Evolutionary conservation across 1,140 invertebrate genomes (phyloP), one percentile per base, ranked within the genome.

Genomic region (Drosophila willistoni): DNA sequence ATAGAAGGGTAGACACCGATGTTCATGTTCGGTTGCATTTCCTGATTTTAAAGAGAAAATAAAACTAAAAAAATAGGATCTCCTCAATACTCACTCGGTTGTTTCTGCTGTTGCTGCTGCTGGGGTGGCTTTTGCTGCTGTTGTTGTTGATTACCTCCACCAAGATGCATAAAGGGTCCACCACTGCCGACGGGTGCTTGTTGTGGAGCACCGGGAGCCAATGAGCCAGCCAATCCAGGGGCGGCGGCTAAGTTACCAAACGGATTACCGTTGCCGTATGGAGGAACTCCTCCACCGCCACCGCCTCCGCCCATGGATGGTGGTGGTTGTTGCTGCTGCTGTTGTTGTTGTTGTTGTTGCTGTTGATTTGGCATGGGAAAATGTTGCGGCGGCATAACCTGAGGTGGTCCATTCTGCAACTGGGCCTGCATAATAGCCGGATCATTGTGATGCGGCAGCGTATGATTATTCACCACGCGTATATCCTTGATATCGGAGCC

Each of bases 401-500:
- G 79, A 78, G 92, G 68, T 93, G 93, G 51, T 87, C 93, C 91
- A 70, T 91, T 91, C 51, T 95, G 96, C 73, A 96, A 94, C 59
- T 96, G 96, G 90, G 96, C 94, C 93, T 98, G 97, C 93, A 99
- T 97, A 93, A 99, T 99, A 55, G 98, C 98, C 63, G 98, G 98
- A 94, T 99, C 98, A 94, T 98, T 95, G 91, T 97, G 93, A 91
- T 97, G 94, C 33, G 95, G 93, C 64, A 94, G 93, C 47, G 95
- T 95, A 94, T 95, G 83, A 63, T 87, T 96, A 91, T 96, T 96
- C 51, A 98, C 95, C 68, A 99, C 98, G 92, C 98, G 95, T 82
- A 99, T 98, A 92, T 99, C 99, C 93, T 99, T 99, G 89, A 99
- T 99, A 92, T 99, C 99, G 78, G 97, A 96, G 33, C 98, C 99